A percentile compares a stretch with the other conserved stretches of the same genome.
Evolutionary conservation across 2,113 vertebrate genomes (phyloP).

Genomic region (Pseudorhombus dupliciocellatus): DNA sequence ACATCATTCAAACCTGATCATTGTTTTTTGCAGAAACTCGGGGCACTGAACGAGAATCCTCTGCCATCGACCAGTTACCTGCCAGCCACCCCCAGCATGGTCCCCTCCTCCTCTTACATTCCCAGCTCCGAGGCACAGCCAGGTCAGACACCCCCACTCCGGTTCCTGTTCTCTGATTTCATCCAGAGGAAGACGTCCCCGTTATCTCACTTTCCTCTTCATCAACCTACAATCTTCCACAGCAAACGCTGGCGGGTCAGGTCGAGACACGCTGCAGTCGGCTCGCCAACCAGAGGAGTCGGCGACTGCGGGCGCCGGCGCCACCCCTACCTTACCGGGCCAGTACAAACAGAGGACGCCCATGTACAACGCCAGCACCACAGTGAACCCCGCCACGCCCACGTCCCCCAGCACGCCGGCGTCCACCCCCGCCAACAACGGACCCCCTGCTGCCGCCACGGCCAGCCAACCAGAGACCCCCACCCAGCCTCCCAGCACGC

Average conservation of each 20-base stretch:
- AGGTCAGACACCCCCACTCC: slow-evolving; percentile 56
- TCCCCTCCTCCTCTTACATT: slow-evolving; percentile 94
- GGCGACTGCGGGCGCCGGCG: slow-evolving; percentile 75
- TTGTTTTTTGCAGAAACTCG: slow-evolving; percentile 87
- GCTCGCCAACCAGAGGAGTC: slow-evolving; percentile 90
- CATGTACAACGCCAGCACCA: slow-evolving; percentile 92
- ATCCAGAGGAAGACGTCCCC: no score
- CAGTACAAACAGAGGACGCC: slow-evolving; percentile 96
- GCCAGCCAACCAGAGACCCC: slow-evolving; percentile 86
- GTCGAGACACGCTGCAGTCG: slow-evolving; percentile 88
- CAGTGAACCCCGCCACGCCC: slow-evolving; percentile 81
- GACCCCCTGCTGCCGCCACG: slow-evolving; percentile 81
- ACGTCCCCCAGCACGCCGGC: slow-evolving; percentile 87
- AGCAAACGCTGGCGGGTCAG: slow-evolving; percentile 82
- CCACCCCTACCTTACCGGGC: slow-evolving; percentile 83
- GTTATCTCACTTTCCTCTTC: neutral
- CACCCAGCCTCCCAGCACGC: slow-evolving; percentile 84
- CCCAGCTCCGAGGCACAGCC: slow-evolving; percentile 90
- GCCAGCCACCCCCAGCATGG: slow-evolving; percentile 95
- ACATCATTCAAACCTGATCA: neutral
- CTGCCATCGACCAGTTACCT: slow-evolving; percentile 98
- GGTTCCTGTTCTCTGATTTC: neutral
- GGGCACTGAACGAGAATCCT: slow-evolving; percentile 90
- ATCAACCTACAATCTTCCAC: slow-evolving; percentile 10
- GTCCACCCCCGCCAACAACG: slow-evolving; percentile 87